phyloP scores from a whole-genome alignment of 2,888 invertebrate genomes.

The Drosophila seclusa region DNA sequence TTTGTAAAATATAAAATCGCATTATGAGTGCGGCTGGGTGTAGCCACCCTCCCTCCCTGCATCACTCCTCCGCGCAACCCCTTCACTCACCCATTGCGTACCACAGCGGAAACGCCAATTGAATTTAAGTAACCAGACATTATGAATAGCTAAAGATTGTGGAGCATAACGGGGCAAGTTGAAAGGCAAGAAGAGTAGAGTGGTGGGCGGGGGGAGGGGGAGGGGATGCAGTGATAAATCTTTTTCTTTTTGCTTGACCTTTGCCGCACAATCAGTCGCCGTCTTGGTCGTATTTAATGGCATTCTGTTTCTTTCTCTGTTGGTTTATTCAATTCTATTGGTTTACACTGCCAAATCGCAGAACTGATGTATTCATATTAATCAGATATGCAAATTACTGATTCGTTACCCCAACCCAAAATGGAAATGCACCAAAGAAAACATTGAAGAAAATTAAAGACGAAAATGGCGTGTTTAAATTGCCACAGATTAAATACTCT shows the following conservation, averaged over 20 bases:
- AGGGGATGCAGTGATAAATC: slow-evolving; percentile 27
- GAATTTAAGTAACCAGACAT: slow-evolving; percentile 73
- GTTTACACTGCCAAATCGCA: slow-evolving; percentile 62
- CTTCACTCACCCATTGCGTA: slow-evolving; percentile 10
- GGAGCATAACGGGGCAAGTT: background rate
- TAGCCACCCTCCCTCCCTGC: background rate
- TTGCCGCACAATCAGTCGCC: slow-evolving; percentile 59
- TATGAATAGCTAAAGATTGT: slow-evolving; percentile 43
- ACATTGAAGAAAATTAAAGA: slow-evolving; percentile 3
- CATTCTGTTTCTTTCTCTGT: slow-evolving; percentile 39
- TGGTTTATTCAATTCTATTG: slow-evolving; percentile 51
- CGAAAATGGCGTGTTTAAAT: background rate
- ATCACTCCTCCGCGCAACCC: background rate
- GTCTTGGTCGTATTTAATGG: slow-evolving; percentile 51
- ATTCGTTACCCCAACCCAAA: slow-evolving; percentile 27
- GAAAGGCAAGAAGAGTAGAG: background rate
- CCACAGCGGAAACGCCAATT: slow-evolving; percentile 77
- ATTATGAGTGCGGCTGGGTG: slow-evolving; percentile 51
- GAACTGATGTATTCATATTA: slow-evolving; percentile 78
- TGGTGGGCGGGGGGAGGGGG: background rate
- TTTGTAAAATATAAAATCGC: slow-evolving; percentile 70
- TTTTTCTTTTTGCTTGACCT: slow-evolving; percentile 50
- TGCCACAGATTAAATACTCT: background rate
- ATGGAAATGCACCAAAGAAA: slow-evolving; percentile 40
- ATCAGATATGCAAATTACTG: slow-evolving; percentile 78